These are phyloP conservation scores for Margaritifera margaritifera DNA, from an alignment of 2,888 invertebrate species.

Conservation along the genomic window DNA sequence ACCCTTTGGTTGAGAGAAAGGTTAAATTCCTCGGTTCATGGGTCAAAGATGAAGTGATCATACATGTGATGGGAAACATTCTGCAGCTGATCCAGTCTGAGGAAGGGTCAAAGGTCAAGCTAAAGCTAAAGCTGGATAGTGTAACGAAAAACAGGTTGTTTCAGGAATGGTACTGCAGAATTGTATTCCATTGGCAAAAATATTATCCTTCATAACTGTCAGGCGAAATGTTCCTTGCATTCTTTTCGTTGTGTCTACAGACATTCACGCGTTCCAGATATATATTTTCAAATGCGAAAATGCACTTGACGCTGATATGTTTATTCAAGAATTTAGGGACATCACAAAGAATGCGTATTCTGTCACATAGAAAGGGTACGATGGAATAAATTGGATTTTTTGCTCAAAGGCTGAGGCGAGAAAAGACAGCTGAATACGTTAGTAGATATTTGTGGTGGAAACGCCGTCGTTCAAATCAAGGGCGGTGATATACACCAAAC, in stretches of 20 bases:
- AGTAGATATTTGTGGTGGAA: constrained; percentile 26
- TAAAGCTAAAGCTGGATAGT: constrained; percentile 43
- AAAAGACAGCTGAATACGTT: constrained; percentile 40
- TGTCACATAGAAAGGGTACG: constrained; percentile 23
- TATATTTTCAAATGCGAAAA: constrained; percentile 46
- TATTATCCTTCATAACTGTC: constrained; percentile 48
- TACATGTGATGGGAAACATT: constrained; percentile 27
- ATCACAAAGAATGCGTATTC: constrained; percentile 16
- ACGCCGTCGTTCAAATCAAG: too few relatives aligned
- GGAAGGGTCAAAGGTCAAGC: constrained; percentile 54
- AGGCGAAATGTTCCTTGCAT: constrained; percentile 45
- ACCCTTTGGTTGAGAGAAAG: constrained; percentile 37
- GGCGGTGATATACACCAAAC: too few relatives aligned
- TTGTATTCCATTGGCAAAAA: constrained; percentile 31
- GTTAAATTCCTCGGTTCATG: constrained; percentile 47
- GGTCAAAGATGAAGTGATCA: constrained; percentile 49
- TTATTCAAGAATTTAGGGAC: constrained; percentile 35
- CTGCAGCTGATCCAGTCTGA: constrained; percentile 30
- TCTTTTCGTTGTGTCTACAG: constrained; percentile 46
- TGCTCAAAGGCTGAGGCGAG: constrained; percentile 27
- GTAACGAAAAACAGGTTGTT: constrained; percentile 38
- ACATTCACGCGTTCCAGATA: constrained; percentile 40
- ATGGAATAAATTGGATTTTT: constrained; percentile 61
- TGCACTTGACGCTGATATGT: constrained; percentile 43
- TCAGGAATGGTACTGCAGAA: constrained; percentile 41